Evolutionary conservation across 2,797 vertebrate species (phyloP), one percentile per base, ranked within the genome.

Genomic region (Rhinichthys osculus): DNA sequence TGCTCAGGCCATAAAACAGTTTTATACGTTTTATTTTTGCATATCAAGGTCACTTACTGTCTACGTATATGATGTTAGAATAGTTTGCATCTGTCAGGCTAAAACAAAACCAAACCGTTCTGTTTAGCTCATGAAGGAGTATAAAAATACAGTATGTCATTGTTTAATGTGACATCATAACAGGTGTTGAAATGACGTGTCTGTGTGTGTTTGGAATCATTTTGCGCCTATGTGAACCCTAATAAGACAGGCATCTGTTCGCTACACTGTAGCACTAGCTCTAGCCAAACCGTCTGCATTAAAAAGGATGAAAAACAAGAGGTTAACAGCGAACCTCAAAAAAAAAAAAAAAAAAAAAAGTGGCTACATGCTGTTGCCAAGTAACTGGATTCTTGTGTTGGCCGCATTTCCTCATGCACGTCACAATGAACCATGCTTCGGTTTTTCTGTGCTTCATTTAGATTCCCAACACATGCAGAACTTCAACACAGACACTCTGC

Each of bases 341-440:
- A 52, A 59, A 27, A 13, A 8, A 54, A 11, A 83, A 70, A 38
- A 81, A 70, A 81, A 74, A 62, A 42, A 72, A 35, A 35, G 70
- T 19, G 14, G 14, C 77, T 87, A 27, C 85, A 77, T 89, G 87
- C 74, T 62, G 88, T 90, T 89, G 87, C 90, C 86, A 86, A 80
- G 87, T 83, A 89, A 90, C 87, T 73, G 88, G 85, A 76, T 66
- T 81, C 85, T 86, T 87, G 85, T 73, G 88, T 88, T 86, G 77
- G 78, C 84, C 40, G 73, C 86, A 82, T 78, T 86, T 85, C 85
- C 85, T 79, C 57, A 35, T 57, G n/a, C 70, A 69, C 81, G 47
- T 86, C 88, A 84, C 73, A 78, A 74, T 86, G 76, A 82, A 62
- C 71, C 40, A 17, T 47, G 57, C 73, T 82, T 27, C 30, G 59